These are phyloP conservation scores for Diarsia brunnea DNA, from an alignment of 2,888 invertebrate species.

Conservation along the genomic window DNA sequence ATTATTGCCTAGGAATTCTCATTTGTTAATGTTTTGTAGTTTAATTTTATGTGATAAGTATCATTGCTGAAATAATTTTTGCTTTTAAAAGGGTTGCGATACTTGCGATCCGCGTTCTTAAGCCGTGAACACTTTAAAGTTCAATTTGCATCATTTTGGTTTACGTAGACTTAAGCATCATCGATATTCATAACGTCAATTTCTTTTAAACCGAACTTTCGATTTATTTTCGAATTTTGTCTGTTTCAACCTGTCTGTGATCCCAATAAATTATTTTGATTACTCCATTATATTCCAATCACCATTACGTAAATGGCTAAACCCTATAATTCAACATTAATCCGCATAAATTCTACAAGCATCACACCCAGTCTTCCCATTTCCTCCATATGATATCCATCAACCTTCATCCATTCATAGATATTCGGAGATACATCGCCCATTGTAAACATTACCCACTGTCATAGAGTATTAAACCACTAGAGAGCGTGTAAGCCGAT, in stretches of 20 bases:
- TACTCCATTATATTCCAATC: constrained; percentile 9
- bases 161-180: neutral
- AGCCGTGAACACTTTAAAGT: neutral
- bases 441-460: constrained; percentile 45
- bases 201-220: neutral
- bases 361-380: neutral
- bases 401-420: constrained; percentile 54
- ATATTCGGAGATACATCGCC: constrained; percentile 33
- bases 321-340: constrained; percentile 7
- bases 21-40: constrained; percentile 35
- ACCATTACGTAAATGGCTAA: neutral
- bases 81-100: neutral
- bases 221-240: neutral
- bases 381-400: constrained; percentile 47
- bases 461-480: no score
- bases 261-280: neutral
- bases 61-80: neutral
- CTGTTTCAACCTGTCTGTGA: neutral
- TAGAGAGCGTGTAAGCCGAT: no score
- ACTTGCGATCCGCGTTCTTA: neutral
- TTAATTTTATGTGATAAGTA: constrained; percentile 14
- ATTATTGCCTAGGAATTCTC: constrained; percentile 31
- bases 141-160: neutral
- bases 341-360: constrained; percentile 7
- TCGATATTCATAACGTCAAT: no score